A percentile compares a stretch with the other conserved stretches of the same genome.
These are phyloP conservation scores for Eulithis prunata DNA, from an alignment of 2,888 invertebrate genomes.

Conservation along the genomic window DNA sequence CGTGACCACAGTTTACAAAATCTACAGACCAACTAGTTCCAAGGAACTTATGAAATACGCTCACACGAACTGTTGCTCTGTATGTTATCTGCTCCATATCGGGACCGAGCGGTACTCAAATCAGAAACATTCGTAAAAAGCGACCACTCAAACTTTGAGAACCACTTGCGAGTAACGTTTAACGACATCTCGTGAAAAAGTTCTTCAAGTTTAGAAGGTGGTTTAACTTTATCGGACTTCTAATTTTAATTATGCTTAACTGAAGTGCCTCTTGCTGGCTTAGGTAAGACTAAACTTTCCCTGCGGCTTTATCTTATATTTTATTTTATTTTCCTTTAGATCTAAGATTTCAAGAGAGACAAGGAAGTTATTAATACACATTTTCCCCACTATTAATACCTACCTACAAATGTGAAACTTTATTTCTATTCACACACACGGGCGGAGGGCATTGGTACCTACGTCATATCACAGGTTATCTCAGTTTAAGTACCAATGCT, in stretches of 20 bases:
- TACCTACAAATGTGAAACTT: no score
- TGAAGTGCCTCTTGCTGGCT: neutral
- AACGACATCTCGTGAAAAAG: slow-evolving; percentile 42
- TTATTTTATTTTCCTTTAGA: neutral
- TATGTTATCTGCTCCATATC: neutral
- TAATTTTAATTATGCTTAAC: slow-evolving; percentile 32
- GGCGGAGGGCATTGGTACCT: no score
- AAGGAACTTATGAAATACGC: no score
- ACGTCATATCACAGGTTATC: no score
- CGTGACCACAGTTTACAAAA: no score
- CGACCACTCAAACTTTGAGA: slow-evolving; percentile 31
- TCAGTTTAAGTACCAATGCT: no score
- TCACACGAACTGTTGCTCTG: no score
- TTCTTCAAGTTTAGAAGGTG: slow-evolving; percentile 25
- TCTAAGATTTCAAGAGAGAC: no score
- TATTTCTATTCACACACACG: no score
- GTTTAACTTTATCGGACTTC: slow-evolving; percentile 31
- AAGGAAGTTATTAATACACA: no score
- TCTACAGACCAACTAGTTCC: no score
- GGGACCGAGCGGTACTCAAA: slow-evolving; percentile 26
- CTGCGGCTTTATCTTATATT: neutral
- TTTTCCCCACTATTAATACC: no score
- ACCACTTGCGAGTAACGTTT: slow-evolving; percentile 34
- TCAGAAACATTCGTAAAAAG: slow-evolving; percentile 29
- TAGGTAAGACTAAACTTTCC: neutral